Percentiles rank a stretch among this genome's conserved stretches.
Evolutionary conservation across 2,113 vertebrate genomes (phyloP).

Genomic region (Speoplatyrhinus poulsoni): DNA sequence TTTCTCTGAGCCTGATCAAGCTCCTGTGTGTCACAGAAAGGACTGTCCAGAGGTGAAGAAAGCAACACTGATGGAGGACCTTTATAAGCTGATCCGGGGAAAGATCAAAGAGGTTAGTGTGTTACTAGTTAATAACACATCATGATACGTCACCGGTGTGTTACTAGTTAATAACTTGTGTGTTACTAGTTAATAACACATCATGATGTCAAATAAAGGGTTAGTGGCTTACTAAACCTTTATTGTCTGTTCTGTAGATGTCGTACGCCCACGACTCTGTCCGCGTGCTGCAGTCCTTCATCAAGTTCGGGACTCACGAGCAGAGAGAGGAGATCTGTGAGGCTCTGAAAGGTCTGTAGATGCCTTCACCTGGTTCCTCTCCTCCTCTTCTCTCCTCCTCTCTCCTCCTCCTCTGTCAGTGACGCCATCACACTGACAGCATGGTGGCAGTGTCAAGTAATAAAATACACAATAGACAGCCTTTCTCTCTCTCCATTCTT

Average conservation of each 20-base stretch:
- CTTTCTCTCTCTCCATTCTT: not conserved
- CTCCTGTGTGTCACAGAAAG: constrained; percentile 77
- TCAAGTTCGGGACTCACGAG: constrained; percentile 86
- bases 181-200: too few species aligned
- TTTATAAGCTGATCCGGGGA: constrained; percentile 85
- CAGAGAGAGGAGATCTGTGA: constrained; percentile 86
- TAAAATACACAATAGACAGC: too few species aligned
- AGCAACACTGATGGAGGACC: constrained; percentile 83
- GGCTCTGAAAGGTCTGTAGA: constrained; percentile 84
- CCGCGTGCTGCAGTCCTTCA: constrained; percentile 92
- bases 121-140: not conserved
- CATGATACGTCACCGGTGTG: too few species aligned
- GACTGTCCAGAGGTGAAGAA: constrained; percentile 83
- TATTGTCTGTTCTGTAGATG: constrained; percentile 74
- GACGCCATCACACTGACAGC: too few species aligned
- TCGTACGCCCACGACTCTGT: constrained; percentile 94
- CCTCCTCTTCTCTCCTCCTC: not conserved
- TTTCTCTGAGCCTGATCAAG: not conserved
- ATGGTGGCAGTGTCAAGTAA: too few species aligned
- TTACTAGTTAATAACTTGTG: too few species aligned
- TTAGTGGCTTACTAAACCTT: constrained; percentile 8
- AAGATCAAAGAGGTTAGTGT: constrained; percentile 87
- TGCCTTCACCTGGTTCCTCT: not conserved
- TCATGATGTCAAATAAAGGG: too few species aligned
- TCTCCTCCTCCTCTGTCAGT: not conserved